A percentile compares a stretch with the other conserved stretches of the same genome.
Evolutionary conservation across 2,888 invertebrate species (phyloP).

Genomic region (Cosmopolites sordidus): DNA sequence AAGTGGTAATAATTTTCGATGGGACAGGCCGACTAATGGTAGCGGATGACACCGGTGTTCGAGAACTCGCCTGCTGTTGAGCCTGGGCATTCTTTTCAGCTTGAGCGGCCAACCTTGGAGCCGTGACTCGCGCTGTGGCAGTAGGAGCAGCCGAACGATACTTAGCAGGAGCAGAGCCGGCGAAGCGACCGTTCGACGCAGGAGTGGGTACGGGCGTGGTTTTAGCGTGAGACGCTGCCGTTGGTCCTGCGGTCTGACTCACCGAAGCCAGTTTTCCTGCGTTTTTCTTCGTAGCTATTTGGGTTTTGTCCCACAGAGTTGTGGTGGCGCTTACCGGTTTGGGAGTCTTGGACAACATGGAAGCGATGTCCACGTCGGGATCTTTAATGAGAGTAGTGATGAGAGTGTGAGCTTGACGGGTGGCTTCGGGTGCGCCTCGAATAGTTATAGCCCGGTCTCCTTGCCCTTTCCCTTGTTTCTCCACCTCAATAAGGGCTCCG

Average conservation of each 20-base stretch:
- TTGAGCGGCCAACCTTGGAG: slow-evolving; percentile 56
- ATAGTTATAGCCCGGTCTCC: slow-evolving; percentile 93
- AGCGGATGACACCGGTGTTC: slow-evolving; percentile 50
- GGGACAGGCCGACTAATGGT: slow-evolving; percentile 49
- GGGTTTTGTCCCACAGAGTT: slow-evolving; percentile 57
- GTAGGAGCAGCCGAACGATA: slow-evolving; percentile 37
- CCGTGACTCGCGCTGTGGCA: slow-evolving; percentile 34
- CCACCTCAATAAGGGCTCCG: slow-evolving; percentile 97
- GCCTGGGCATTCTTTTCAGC: slow-evolving; percentile 50
- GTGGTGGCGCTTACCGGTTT: slow-evolving; percentile 55
- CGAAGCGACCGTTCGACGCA: slow-evolving; percentile 28
- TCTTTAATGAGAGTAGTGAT: slow-evolving; percentile 92
- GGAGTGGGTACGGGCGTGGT: slow-evolving; percentile 34
- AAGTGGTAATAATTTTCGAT: slow-evolving; percentile 38
- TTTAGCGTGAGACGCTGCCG: slow-evolving; percentile 34
- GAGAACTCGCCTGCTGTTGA: slow-evolving; percentile 17
- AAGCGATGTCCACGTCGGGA: slow-evolving; percentile 86
- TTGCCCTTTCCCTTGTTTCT: slow-evolving; percentile 93
- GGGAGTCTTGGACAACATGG: slow-evolving; percentile 63
- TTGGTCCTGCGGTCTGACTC: slow-evolving; percentile 13
- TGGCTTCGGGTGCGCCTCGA: slow-evolving; percentile 88
- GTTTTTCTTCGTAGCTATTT: slow-evolving; percentile 48
- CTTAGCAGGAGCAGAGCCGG: slow-evolving; percentile 33
- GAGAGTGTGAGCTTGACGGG: slow-evolving; percentile 85
- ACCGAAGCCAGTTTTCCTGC: slow-evolving; percentile 40